Evolutionary conservation across 2,888 invertebrate species (phyloP), one percentile per base, ranked within the genome.

Genomic region (Macaria liturata): DNA sequence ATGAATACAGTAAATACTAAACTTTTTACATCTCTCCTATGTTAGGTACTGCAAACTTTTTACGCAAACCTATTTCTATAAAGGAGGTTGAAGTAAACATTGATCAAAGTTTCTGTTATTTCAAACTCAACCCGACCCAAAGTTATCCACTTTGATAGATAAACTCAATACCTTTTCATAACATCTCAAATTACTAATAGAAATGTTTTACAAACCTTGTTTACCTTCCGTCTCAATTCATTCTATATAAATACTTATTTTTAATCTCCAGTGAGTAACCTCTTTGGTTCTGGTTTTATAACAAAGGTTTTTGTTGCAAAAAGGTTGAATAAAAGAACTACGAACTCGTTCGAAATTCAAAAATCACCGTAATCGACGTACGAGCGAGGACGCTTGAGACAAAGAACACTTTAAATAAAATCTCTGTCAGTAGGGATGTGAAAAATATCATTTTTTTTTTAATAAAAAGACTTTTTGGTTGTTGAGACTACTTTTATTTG

Each of bases 151-250:
- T 65, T 65, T 52, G 54, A 42, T 65, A 61, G 59, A 59, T 62
- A 64, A 69, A 69, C 61, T 65, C 58, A 61, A 62, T 47, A 66
- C 51, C 56, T 65, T 64, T 61, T 47, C 63, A 62, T 61, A 63
- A 67, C 66, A 65, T 60, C 64, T 57, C 49, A 49, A 63, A 67
- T 61, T 52, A 34, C 53, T 47, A 50, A 57, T 55, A 62, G 30
- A 32, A 20, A 20, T 20, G 20, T 20, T 20, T 20, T 20, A 20
- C 1, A 20, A 61, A 43, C 46, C 6, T 30, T 62, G 61, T 56
- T 62, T 58, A 56, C 56, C 46, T 63, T 54, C 32, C 52, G 44
- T 48, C 47, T 51, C 51, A 50, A 32, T 50, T 40, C 3, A 47
- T 46, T 59, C n/a, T 46, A 20, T 45, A 44, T 9, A 31, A 47